These are phyloP conservation scores for Ammodytes dubius DNA, from an alignment of 2,113 vertebrate species.

Conservation along the genomic window DNA sequence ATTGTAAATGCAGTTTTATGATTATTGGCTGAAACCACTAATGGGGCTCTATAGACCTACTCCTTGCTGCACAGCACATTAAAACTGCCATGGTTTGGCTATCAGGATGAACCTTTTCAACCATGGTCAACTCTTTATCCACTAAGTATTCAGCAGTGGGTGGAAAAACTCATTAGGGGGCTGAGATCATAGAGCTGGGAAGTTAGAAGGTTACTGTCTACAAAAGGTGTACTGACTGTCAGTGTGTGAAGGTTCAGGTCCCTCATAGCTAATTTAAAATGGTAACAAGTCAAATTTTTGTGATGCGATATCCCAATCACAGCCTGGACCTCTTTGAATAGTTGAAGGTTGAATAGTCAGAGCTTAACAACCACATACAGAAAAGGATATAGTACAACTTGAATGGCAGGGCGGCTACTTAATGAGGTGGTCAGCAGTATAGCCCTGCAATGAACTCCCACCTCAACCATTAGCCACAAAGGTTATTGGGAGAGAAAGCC, in stretches of 20 bases:
- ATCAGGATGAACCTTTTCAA: slow-evolving; percentile 39
- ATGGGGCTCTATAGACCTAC: slow-evolving; percentile 37
- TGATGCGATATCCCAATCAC: not conserved
- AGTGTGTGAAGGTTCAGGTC: not conserved
- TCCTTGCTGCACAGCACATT: slow-evolving; percentile 33
- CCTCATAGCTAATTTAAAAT: slow-evolving; percentile 12
- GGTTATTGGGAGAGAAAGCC: not conserved
- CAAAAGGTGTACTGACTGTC: slow-evolving; percentile 15
- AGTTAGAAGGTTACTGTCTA: slow-evolving; percentile 2
- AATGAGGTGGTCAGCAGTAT: not conserved
- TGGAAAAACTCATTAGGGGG: slow-evolving; percentile 12
- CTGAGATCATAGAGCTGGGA: slow-evolving; percentile 16
- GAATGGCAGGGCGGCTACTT: not conserved
- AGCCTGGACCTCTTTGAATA: not conserved
- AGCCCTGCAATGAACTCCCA: not conserved
- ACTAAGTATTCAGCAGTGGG: slow-evolving; percentile 19
- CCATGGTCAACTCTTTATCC: slow-evolving; percentile 20
- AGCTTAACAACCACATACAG: not conserved
- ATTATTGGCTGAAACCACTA: slow-evolving; percentile 56
- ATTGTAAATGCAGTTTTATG: slow-evolving; percentile 47
- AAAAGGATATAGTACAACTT: not conserved
- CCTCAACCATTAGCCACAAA: not conserved
- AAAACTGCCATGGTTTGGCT: slow-evolving; percentile 11
- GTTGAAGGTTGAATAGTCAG: not conserved
- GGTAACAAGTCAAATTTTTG: not conserved